Evolutionary conservation across 2,113 vertebrate genomes (phyloP), one percentile per base, ranked within the genome.

Genomic region (Mystacornis crossleyi): DNA sequence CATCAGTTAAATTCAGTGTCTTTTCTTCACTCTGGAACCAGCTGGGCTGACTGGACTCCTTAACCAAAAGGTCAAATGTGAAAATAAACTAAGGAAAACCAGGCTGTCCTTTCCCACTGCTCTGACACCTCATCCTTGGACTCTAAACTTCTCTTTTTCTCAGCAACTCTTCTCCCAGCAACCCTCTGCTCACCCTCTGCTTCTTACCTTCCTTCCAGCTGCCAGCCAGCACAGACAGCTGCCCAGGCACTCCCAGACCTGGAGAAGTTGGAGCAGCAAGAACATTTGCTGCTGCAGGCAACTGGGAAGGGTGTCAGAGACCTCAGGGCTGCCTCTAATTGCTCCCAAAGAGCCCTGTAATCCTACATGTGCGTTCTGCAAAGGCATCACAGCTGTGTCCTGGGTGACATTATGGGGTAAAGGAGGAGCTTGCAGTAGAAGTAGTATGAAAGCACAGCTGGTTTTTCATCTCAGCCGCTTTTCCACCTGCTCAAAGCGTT

Each of bases 71-170:
- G 90, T 81, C 93, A 92, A 58, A 92, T 45, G 65, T 81, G 86
- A 96, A 89, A 96, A 92, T 83, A 95, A 89, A 81, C 55, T 12
- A 72, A 78, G 71, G 53, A 69, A 95, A 93, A 83, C 12, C 36
- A 55, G 43, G 61, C 45, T 93, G 77, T 34, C 80, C 88, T 81
- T 90, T 84, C 55, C 0, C 47, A n/a, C n/a, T 55, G 47, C 82
- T 67, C 93, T 78, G 60, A 78, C 53, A 94, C 65, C 80, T 81
- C 40, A 2, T 38, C 74, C 57, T 75, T 36, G 42, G 86, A 60
- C 43, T 48, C 69, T 12, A 28, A 78, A 16, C 15, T 64, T n/a
- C 43, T 34, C 21, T 61, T 74, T 55, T 50, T 9, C 54, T 66
- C 42, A 47, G 36, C 45, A 77, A 33, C 18, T 61, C 42, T n/a